phyloP scores from a whole-genome alignment of 92 coral and sea anemone species.

The Paragorgia papillata region DNA sequence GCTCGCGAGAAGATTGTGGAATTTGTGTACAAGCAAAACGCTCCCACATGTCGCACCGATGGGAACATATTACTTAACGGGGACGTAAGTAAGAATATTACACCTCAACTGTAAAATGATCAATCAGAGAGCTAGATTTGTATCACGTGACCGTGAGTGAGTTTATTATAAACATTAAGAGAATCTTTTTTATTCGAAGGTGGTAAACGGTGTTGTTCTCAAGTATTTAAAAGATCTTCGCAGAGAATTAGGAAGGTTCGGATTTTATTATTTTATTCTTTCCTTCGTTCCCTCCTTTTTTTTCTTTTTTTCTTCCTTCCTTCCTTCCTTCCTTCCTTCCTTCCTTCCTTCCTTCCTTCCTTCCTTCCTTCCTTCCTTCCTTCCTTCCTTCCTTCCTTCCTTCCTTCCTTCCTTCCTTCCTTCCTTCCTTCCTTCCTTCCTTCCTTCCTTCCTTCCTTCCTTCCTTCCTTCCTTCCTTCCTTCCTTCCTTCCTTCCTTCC shows the following conservation, averaged over 20 bases:
- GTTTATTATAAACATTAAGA: too few species aligned
- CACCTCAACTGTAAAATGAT: too few species aligned
- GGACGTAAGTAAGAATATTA: constrained; percentile 72
- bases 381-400: not conserved
- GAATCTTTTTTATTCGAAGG: constrained; percentile 56
- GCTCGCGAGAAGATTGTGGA: constrained; percentile 22
- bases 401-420: not conserved
- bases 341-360: not conserved
- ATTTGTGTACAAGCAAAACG: constrained; percentile 70
- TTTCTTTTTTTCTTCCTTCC: not conserved
- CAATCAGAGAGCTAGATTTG: too few species aligned
- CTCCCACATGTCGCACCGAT: constrained; percentile 75
- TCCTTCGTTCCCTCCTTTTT: not conserved
- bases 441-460: not conserved
- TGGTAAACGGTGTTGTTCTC: constrained; percentile 69
- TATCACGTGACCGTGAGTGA: too few species aligned
- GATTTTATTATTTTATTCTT: not conserved
- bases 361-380: not conserved
- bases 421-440: not conserved
- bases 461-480: not conserved
- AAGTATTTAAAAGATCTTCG: constrained; percentile 67
- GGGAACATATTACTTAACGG: constrained; percentile 75
- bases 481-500: not conserved
- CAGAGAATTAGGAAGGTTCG: constrained; percentile 33
- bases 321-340: not conserved